Evolutionary conservation across 2,888 invertebrate genomes (phyloP).

Genomic region (Nomada ruficornis): DNA sequence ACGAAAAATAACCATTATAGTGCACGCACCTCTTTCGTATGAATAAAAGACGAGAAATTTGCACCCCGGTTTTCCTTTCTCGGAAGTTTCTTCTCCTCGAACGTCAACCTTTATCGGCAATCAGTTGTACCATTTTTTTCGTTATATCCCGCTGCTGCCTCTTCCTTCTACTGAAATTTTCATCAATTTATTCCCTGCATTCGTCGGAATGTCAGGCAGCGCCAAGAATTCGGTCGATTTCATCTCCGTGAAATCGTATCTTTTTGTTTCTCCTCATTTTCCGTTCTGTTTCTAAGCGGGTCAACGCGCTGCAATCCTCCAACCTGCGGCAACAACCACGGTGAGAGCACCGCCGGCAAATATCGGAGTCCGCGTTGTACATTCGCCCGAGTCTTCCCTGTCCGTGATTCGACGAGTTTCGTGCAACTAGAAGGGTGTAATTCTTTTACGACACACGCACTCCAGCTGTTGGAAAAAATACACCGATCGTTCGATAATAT

Average conservation of each 20-base stretch:
- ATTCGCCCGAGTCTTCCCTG: too few relatives aligned
- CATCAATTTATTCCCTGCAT: background rate
- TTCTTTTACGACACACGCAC: too few relatives aligned
- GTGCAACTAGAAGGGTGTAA: too few relatives aligned
- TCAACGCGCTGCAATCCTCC: background rate
- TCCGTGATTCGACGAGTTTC: too few relatives aligned
- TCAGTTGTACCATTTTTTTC: too few relatives aligned
- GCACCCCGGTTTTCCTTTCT: slow-evolving; percentile 11
- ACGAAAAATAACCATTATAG: slow-evolving; percentile 21
- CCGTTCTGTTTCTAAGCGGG: background rate
- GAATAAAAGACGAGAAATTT: slow-evolving; percentile 21
- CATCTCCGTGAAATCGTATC: background rate
- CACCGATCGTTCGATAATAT: background rate
- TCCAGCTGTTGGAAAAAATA: too few relatives aligned
- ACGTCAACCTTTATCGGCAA: too few relatives aligned
- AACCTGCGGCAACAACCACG: slow-evolving; percentile 39
- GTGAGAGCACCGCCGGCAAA: background rate
- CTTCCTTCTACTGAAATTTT: too few relatives aligned
- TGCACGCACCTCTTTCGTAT: slow-evolving; percentile 16
- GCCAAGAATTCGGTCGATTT: too few relatives aligned
- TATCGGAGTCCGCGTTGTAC: too few relatives aligned
- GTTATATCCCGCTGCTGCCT: too few relatives aligned
- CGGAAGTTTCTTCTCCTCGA: background rate
- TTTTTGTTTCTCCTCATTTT: background rate
- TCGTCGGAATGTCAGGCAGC: background rate